Evolutionary conservation across 2,888 invertebrate species (phyloP).

Genomic region (Drosophila maculinotata): DNA sequence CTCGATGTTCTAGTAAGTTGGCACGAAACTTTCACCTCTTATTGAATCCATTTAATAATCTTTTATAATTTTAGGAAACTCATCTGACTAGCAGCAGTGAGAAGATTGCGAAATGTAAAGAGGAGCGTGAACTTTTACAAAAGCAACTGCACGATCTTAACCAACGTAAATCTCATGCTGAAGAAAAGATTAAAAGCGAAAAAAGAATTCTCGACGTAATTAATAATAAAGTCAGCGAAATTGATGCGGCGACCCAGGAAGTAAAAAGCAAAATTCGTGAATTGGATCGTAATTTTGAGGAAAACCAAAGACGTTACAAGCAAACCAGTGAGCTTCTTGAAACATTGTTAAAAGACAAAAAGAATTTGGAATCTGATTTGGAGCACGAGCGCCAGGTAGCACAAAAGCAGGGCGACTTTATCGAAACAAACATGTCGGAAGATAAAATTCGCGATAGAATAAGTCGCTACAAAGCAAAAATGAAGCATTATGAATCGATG

Average conservation of each 20-base stretch:
- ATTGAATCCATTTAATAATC: neutral
- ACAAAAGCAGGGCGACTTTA: slow-evolving; percentile 79
- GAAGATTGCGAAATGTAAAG: slow-evolving; percentile 79
- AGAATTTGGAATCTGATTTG: slow-evolving; percentile 35
- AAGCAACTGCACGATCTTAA: slow-evolving; percentile 81
- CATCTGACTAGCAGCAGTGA: slow-evolving; percentile 45
- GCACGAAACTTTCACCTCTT: neutral
- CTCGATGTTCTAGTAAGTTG: slow-evolving; percentile 78
- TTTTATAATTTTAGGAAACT: slow-evolving; percentile 41
- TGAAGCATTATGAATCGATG: slow-evolving; percentile 74
- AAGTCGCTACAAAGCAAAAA: slow-evolving; percentile 76
- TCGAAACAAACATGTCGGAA: slow-evolving; percentile 83
- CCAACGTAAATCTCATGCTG: slow-evolving; percentile 44
- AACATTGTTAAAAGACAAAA: slow-evolving; percentile 28
- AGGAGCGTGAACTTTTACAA: slow-evolving; percentile 78
- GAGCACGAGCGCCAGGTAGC: slow-evolving; percentile 45
- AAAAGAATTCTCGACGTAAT: slow-evolving; percentile 80
- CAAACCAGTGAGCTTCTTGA: slow-evolving; percentile 46
- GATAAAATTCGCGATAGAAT: slow-evolving; percentile 83
- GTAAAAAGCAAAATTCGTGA: slow-evolving; percentile 58
- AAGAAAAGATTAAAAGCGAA: slow-evolving; percentile 42
- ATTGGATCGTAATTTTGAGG: slow-evolving; percentile 53
- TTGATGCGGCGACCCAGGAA: slow-evolving; percentile 53
- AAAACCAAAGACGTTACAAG: slow-evolving; percentile 42
- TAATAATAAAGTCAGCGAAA: slow-evolving; percentile 83